Evolutionary conservation across 2,888 invertebrate genomes (phyloP).

Genomic region (Podotricha telesiphe): DNA sequence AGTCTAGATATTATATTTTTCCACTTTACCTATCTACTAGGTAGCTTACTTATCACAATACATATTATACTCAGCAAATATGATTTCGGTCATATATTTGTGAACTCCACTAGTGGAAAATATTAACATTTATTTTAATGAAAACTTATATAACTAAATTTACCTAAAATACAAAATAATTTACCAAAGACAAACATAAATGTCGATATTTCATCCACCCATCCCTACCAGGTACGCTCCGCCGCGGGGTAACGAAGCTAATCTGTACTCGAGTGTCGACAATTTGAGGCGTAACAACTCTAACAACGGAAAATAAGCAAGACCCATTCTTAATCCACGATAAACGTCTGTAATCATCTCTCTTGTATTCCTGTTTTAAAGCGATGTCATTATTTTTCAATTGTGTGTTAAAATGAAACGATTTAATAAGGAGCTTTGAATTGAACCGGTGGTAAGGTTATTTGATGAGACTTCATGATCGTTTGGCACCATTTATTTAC

Average conservation of each 20-base stretch:
- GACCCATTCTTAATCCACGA: slow-evolving; percentile 66
- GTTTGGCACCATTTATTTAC: neutral
- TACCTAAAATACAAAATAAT: no score
- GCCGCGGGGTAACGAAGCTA: slow-evolving; percentile 82
- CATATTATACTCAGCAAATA: no score
- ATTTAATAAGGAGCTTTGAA: slow-evolving; percentile 17
- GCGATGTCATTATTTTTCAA: slow-evolving; percentile 30
- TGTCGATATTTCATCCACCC: slow-evolving; percentile 47
- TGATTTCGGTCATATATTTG: no score
- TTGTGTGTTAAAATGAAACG: slow-evolving; percentile 21
- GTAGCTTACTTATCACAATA: no score
- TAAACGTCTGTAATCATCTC: slow-evolving; percentile 47
- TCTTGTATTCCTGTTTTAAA: slow-evolving; percentile 33
- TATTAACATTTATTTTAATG: no score
- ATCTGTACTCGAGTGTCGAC: slow-evolving; percentile 83
- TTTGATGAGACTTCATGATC: neutral
- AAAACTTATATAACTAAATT: no score
- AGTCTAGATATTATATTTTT: no score
- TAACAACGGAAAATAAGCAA: slow-evolving; percentile 82
- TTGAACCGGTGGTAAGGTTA: neutral
- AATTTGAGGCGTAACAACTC: slow-evolving; percentile 82
- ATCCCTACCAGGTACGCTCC: slow-evolving; percentile 68
- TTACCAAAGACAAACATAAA: no score
- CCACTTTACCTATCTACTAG: no score
- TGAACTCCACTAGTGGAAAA: no score